A percentile compares a stretch with the other conserved stretches of the same genome.
These are phyloP conservation scores for Drosophila sturtevanti DNA, from an alignment of 1,140 invertebrate species.

Conservation along the genomic window DNA sequence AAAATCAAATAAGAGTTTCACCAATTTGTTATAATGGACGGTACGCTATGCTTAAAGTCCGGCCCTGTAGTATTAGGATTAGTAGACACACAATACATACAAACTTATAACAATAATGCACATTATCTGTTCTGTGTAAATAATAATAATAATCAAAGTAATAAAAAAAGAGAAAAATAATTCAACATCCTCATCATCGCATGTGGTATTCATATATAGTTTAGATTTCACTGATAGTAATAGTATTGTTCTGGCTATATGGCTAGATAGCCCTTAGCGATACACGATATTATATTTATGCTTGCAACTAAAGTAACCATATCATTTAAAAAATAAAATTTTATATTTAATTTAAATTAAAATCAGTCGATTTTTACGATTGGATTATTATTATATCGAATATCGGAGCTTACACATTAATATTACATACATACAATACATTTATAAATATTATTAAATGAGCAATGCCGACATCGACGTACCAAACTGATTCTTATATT, in stretches of 20 bases:
- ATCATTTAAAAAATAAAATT: slow-evolving; percentile 30
- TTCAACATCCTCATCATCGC: not conserved
- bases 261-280: not conserved
- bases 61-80: not conserved
- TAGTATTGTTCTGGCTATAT: not conserved
- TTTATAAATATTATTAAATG: slow-evolving; percentile 33
- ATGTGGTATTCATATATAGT: not conserved
- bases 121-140: slow-evolving; percentile 13
- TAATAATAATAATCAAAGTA: not conserved
- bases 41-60: not conserved
- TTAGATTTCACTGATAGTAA: slow-evolving; percentile 1
- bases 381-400: slow-evolving; percentile 55
- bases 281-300: slow-evolving; percentile 4
- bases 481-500: slow-evolving; percentile 27
- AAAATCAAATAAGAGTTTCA: not conserved
- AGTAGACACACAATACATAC: slow-evolving; percentile 17
- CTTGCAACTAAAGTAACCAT: slow-evolving; percentile 39
- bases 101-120: slow-evolving; percentile 37
- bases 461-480: slow-evolving; percentile 41
- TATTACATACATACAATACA: slow-evolving; percentile 57
- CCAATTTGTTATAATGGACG: not conserved
- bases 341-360: slow-evolving; percentile 55
- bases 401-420: slow-evolving; percentile 39
- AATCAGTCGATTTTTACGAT: slow-evolving; percentile 67
- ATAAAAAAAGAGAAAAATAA: slow-evolving; percentile 1